Evolutionary conservation across 2,797 vertebrate species (phyloP).

Genomic region (Karalla daura): DNA sequence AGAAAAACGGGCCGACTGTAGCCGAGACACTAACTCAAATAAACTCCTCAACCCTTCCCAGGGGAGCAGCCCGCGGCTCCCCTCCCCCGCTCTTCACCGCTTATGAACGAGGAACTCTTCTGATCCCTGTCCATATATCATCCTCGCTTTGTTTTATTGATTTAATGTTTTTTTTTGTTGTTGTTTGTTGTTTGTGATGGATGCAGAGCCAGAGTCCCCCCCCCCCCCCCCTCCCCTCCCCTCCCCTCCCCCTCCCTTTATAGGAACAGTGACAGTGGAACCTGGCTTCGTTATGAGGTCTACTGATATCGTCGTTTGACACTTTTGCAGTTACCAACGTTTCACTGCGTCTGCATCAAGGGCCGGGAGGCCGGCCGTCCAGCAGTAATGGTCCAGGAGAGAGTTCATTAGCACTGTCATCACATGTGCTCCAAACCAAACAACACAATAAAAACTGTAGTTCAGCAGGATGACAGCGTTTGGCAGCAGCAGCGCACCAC

Average conservation of each 20-base stretch:
- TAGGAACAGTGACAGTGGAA: not conserved
- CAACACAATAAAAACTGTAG: no score
- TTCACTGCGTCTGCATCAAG: not conserved
- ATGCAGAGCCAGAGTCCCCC: not conserved
- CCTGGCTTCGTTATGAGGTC: no score
- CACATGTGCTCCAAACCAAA: not conserved
- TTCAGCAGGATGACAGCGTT: not conserved
- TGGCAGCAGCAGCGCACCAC: not conserved
- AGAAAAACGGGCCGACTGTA: conserved; percentile 32
- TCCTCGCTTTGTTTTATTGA: not conserved
- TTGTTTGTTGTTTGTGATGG: not conserved
- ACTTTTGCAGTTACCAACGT: not conserved
- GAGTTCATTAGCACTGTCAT: not conserved
- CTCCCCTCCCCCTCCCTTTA: not conserved
- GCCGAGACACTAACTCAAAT: conserved; percentile 33
- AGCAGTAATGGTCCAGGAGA: not conserved
- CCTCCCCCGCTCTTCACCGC: conserved; percentile 2
- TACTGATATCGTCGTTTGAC: not conserved
- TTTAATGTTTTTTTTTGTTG: not conserved
- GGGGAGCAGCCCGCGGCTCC: conserved; percentile 6
- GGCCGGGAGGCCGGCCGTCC: no score
- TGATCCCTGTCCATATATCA: not conserved
- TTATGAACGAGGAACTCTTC: conserved; percentile 4
- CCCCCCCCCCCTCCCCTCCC: not conserved
- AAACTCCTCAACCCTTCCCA: conserved; percentile 32